phyloP scores from a whole-genome alignment of 92 coral and sea anemone species.

The Montipora capitata region DNA sequence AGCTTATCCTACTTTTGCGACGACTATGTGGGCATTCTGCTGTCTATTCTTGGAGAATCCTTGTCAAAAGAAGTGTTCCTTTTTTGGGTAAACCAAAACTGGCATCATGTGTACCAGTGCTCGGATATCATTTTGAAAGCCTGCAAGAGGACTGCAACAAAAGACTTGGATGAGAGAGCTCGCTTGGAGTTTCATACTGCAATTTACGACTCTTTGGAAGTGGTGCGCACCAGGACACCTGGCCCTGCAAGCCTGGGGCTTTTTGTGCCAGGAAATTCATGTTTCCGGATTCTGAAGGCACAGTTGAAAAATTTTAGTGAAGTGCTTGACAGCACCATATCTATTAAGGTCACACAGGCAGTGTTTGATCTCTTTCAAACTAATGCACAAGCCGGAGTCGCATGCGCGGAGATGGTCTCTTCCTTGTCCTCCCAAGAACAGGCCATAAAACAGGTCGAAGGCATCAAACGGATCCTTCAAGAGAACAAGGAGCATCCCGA shows the following conservation, averaged over 20 bases:
- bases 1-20: not conserved
- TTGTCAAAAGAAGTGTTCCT: conserved; percentile 32
- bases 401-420: conserved; percentile 23
- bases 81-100: conserved; percentile 32
- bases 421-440: conserved; percentile 24
- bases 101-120: conserved; percentile 54
- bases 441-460: not conserved
- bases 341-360: not conserved
- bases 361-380: conserved; percentile 36
- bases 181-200: conserved; percentile 1
- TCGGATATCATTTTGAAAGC: conserved; percentile 56
- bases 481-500: not conserved
- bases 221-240: not conserved
- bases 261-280: not conserved
- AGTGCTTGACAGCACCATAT: conserved; percentile 22
- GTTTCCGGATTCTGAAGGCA: conserved; percentile 14
- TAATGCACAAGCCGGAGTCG: conserved; percentile 16
- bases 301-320: conserved; percentile 5
- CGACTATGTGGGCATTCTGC: conserved; percentile 27
- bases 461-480: not conserved
- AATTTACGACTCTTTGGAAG: not conserved
- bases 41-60: conserved; percentile 35
- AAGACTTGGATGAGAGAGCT: not conserved
- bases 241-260: not conserved
- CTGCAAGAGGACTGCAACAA: conserved; percentile 31